Conservation (phyloP, 2,888 invertebrate genomes). For the Hirtodrosophila trivittata region DNA sequence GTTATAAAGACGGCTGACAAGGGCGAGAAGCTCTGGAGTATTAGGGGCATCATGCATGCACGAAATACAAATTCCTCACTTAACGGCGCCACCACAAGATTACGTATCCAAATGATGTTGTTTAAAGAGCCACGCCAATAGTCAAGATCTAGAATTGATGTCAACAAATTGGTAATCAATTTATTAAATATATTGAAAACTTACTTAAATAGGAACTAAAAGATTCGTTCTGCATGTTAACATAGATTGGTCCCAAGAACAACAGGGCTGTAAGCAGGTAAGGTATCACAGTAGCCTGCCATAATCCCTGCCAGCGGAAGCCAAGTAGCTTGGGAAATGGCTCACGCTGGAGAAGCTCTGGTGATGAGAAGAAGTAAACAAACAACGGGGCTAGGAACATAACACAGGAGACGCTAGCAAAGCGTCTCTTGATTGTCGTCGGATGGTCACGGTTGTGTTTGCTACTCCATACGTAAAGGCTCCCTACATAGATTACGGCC, state of each 20-base stretch:
- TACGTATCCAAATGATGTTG: constrained; percentile 93
- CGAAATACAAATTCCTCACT: constrained; percentile 98
- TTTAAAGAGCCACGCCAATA: constrained; percentile 89
- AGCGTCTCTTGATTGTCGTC: constrained; percentile 92
- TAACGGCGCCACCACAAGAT: constrained; percentile 94
- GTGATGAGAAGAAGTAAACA: constrained; percentile 89
- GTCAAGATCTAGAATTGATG: constrained; percentile 87
- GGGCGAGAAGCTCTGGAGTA: constrained; percentile 92
- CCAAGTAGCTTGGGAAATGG: constrained; percentile 90
- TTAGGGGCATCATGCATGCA: constrained; percentile 96
- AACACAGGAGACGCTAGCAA: constrained; percentile 93
- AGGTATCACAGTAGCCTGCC: constrained; percentile 90
- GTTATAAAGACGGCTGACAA: constrained; percentile 91
- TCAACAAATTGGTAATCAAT: too few relatives aligned
- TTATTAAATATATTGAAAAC: constrained; percentile 9
- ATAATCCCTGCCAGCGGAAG: constrained; percentile 88
- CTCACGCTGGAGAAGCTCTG: constrained; percentile 86
- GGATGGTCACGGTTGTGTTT: constrained; percentile 93
- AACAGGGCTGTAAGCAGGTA: constrained; percentile 91
- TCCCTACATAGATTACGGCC: constrained; percentile 92
- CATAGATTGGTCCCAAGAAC: constrained; percentile 92
- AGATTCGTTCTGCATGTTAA: constrained; percentile 88
- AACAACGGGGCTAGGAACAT: constrained; percentile 91
- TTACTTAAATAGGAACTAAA: constrained; percentile 89
- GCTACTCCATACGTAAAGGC: constrained; percentile 94